Evolutionary conservation across 2,113 vertebrate genomes (phyloP).

Genomic region (Mormyrus lacerda): DNA sequence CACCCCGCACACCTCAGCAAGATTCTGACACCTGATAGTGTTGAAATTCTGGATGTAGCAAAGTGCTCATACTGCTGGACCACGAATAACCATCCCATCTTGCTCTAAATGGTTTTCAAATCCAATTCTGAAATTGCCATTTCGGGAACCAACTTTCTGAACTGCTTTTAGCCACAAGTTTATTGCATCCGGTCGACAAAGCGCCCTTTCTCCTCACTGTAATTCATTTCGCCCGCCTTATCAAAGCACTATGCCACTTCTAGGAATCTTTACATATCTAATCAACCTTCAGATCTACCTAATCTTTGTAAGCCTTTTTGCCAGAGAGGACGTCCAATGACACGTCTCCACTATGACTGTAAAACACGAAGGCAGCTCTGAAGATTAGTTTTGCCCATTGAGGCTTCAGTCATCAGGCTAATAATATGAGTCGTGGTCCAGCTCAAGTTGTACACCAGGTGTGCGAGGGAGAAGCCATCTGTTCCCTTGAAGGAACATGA

Average conservation of each 20-base stretch:
- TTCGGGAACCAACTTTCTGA: background rate
- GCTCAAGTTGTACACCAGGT: background rate
- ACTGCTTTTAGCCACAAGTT: conserved; percentile 3
- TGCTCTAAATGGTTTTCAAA: conserved; percentile 1
- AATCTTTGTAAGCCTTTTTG: background rate
- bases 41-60: background rate
- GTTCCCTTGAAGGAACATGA: background rate
- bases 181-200: background rate
- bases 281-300: background rate
- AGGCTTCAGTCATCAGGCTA: background rate
- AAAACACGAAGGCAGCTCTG: background rate
- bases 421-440: background rate
- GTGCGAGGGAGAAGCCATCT: background rate
- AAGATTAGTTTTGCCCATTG: background rate
- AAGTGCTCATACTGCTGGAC: background rate
- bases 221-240: background rate
- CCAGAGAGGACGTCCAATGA: background rate
- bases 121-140: background rate
- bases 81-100: background rate
- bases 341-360: background rate
- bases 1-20: background rate
- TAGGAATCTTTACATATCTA: conserved; percentile 7
- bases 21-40: conserved; percentile 1
- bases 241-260: background rate
- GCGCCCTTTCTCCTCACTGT: background rate